Conservation (phyloP, 1,140 invertebrate genomes). For the Nymphalis io region DNA sequence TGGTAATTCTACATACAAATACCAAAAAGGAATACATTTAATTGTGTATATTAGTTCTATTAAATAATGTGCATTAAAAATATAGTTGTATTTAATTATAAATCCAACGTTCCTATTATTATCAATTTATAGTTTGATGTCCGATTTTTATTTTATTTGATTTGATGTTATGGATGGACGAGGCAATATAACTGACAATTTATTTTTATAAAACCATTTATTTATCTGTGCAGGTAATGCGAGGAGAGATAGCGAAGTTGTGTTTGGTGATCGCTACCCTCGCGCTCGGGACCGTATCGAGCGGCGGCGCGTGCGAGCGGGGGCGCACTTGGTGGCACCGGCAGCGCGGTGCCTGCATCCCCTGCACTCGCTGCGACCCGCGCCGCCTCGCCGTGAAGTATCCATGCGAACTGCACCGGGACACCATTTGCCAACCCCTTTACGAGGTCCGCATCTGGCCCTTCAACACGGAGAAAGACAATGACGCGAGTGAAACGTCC, state of each 20-base stretch:
- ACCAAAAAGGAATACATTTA: too few relatives aligned
- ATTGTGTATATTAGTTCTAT: too few relatives aligned
- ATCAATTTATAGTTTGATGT: too few relatives aligned
- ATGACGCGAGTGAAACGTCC: conserved; percentile 52
- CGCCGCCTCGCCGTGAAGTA: conserved; percentile 81
- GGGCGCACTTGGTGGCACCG: conserved; percentile 82
- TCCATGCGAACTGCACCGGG: conserved; percentile 84
- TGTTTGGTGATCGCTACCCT: conserved; percentile 67
- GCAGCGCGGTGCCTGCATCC: conserved; percentile 80
- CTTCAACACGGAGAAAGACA: conserved; percentile 70
- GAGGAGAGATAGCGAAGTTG: conserved; percentile 60
- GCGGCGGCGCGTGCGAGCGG: conserved; percentile 73
- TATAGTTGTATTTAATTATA: too few relatives aligned
- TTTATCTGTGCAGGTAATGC: conserved; percentile 63
- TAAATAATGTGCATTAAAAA: too few relatives aligned
- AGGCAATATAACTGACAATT: too few relatives aligned
- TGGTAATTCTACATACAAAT: too few relatives aligned
- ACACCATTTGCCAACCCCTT: conserved; percentile 84
- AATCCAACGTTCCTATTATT: too few relatives aligned
- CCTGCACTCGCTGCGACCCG: conserved; percentile 84
- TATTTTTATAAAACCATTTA: not conserved
- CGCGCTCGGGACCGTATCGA: conserved; percentile 61
- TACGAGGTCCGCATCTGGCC: conserved; percentile 82
- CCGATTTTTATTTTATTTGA: too few relatives aligned
- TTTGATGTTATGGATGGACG: too few relatives aligned